These are phyloP conservation scores for Phania funesta DNA, from an alignment of 2,888 invertebrate genomes.

Conservation along the genomic window DNA sequence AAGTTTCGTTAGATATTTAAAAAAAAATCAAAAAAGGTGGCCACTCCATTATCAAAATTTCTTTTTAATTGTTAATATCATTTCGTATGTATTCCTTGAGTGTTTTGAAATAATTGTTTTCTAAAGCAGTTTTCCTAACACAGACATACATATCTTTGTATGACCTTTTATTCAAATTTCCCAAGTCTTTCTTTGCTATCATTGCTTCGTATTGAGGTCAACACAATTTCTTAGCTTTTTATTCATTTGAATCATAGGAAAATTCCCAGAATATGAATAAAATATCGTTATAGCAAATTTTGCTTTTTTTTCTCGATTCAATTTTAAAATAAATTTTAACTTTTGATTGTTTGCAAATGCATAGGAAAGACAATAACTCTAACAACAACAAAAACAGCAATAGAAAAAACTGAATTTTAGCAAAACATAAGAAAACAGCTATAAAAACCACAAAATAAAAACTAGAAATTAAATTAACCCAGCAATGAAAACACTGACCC, in stretches of 20 bases:
- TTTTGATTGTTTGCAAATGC: constrained; percentile 48
- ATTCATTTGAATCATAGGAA: constrained; percentile 24
- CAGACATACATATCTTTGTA: not conserved
- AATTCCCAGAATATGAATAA: constrained; percentile 53
- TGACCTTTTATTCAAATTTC: constrained; percentile 13
- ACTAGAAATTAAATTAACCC: constrained; percentile 60
- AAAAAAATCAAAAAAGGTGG: too few species aligned
- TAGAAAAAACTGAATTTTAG: constrained; percentile 1
- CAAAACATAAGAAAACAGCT: not conserved
- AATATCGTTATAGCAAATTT: not conserved
- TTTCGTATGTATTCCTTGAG: too few species aligned
- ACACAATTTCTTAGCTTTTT: constrained; percentile 2
- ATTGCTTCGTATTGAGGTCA: constrained; percentile 29
- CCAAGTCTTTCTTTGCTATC: not conserved
- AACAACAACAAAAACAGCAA: not conserved
- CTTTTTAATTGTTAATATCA: too few species aligned
- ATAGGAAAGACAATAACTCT: not conserved
- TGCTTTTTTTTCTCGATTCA: constrained; percentile 13
- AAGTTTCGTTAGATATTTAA: too few species aligned
- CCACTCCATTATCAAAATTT: too few species aligned
- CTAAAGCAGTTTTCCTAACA: too few species aligned
- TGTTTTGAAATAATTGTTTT: too few species aligned
- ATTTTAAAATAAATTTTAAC: constrained; percentile 42
- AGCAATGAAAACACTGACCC: constrained; percentile 50
- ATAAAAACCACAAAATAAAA: constrained; percentile 13